A percentile compares a stretch with the other conserved stretches of the same genome.
Evolutionary conservation across 1,140 invertebrate species (phyloP).

Genomic region (Temnothorax curvispinosus): DNA sequence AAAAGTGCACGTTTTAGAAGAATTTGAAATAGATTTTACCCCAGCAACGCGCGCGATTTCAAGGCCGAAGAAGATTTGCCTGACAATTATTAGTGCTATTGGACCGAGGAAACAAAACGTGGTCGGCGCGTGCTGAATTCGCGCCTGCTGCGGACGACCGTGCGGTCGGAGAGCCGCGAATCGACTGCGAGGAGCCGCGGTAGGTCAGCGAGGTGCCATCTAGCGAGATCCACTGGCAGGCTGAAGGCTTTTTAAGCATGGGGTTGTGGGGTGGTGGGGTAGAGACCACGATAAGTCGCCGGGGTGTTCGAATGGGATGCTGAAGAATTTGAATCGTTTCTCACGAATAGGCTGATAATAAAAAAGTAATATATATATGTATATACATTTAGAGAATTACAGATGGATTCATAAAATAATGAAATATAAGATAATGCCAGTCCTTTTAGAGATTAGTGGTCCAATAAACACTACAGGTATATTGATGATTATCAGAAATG

Average conservation of each 20-base stretch:
- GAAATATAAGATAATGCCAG: neutral
- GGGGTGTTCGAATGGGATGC: conserved; percentile 21
- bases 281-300: conserved; percentile 20
- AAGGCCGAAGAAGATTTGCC: conserved; percentile 1
- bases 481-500: neutral
- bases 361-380: too few relatives aligned
- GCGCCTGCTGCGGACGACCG: conserved; percentile 67
- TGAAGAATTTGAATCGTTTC: neutral
- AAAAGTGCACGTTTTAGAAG: conserved; percentile 1
- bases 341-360: neutral
- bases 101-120: neutral
- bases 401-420: neutral
- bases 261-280: conserved; percentile 9
- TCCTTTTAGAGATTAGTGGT: neutral
- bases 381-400: neutral
- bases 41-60: conserved; percentile 19
- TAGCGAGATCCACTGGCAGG: conserved; percentile 66
- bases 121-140: conserved; percentile 50
- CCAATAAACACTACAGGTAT: neutral
- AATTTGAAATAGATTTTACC: neutral
- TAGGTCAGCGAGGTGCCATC: conserved; percentile 74
- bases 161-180: conserved; percentile 71
- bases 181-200: conserved; percentile 72
- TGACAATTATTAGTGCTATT: conserved; percentile 28
- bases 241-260: conserved; percentile 24